Conservation (phyloP, 2,797 vertebrate species). For the Catharus ustulatus region DNA sequence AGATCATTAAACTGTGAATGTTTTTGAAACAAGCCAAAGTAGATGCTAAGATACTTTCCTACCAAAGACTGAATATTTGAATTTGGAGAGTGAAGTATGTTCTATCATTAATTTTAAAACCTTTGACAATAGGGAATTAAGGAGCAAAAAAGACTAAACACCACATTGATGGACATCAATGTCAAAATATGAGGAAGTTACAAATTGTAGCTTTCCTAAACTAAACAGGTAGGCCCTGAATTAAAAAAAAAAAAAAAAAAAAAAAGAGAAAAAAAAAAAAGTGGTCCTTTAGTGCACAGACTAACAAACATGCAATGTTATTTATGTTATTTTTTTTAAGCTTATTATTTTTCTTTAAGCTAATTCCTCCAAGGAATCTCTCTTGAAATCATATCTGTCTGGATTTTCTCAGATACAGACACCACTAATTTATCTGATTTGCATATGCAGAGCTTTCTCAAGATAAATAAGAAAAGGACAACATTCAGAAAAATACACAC, state of each 20-base stretch:
- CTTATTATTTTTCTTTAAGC: constrained; percentile 28
- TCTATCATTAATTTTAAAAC: not conserved
- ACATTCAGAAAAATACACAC: not conserved
- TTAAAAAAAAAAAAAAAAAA: not conserved
- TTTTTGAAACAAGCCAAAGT: not conserved
- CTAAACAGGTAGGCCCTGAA: not conserved
- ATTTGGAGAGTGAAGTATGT: not conserved
- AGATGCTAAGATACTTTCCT: not conserved
- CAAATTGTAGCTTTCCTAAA: not conserved
- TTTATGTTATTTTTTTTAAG: too few relatives aligned
- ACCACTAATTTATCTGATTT: constrained; percentile 56
- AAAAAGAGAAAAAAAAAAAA: constrained; percentile 13
- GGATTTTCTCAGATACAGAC: constrained; percentile 29
- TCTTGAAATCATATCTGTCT: constrained; percentile 59
- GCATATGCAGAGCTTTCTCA: constrained; percentile 39
- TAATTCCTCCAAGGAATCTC: constrained; percentile 4
- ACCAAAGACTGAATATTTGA: not conserved
- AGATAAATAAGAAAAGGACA: constrained; percentile 11
- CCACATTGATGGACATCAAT: not conserved
- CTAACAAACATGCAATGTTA: not conserved
- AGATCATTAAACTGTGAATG: not conserved
- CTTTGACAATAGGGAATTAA: not conserved
- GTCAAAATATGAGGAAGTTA: not conserved
- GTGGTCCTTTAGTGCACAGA: not conserved
- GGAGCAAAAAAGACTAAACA: not conserved